phyloP scores from a whole-genome alignment of 2,113 vertebrate genomes.

The Scopus umbretta region DNA sequence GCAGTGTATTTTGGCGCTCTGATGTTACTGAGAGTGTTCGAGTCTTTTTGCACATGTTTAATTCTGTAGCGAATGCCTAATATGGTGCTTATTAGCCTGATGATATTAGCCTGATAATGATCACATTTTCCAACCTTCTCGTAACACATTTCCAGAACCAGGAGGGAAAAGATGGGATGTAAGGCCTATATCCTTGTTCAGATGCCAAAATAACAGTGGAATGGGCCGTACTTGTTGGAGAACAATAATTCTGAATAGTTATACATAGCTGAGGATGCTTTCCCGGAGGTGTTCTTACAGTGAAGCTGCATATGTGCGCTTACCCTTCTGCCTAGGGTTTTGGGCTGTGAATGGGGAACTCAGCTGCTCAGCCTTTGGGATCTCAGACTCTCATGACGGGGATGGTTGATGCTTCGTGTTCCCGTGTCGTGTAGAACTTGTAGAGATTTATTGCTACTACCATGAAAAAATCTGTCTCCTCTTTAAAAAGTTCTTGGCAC shows the following conservation, averaged over 20 bases:
- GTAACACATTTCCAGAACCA: not conserved
- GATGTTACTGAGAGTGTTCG: not conserved
- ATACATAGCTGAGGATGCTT: not conserved
- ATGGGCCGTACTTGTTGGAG: not conserved
- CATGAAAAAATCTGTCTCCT: not conserved
- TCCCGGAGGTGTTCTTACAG: not conserved
- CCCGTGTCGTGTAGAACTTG: not conserved
- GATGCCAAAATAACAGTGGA: not conserved
- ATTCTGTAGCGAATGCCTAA: not conserved
- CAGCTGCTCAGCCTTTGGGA: not conserved
- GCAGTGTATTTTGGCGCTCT: not conserved
- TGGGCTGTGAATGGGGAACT: not conserved
- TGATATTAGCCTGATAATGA: not conserved
- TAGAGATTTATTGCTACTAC: not conserved
- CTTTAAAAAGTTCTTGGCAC: not conserved
- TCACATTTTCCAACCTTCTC: not conserved
- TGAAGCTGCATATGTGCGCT: not conserved
- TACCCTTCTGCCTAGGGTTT: not conserved
- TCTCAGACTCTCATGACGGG: not conserved
- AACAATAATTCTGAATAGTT: not conserved
- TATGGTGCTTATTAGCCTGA: constrained; percentile 11
- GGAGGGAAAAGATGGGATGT: not conserved
- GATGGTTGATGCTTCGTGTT: not conserved
- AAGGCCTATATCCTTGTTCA: not conserved
- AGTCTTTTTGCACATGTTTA: not conserved